These are phyloP conservation scores for Cheilosia variabilis DNA, from an alignment of 2,888 invertebrate species.

Conservation along the genomic window DNA sequence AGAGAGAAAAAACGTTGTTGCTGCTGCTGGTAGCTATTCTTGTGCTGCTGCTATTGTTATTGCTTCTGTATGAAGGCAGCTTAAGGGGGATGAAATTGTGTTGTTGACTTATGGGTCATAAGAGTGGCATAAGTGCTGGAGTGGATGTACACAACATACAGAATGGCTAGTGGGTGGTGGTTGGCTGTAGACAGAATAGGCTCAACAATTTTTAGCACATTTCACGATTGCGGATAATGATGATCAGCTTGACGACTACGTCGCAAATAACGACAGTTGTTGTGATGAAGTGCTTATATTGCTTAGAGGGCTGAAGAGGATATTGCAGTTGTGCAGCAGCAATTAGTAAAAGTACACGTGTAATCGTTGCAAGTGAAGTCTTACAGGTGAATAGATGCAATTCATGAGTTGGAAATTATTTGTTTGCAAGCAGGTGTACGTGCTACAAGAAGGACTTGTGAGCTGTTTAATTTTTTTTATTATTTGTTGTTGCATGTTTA, in stretches of 20 bases:
- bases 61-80: slow-evolving; percentile 13
- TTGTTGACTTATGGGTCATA: slow-evolving; percentile 71
- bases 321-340: slow-evolving; percentile 40
- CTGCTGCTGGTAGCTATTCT: slow-evolving; percentile 37
- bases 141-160: slow-evolving; percentile 28
- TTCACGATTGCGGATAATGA: slow-evolving; percentile 58
- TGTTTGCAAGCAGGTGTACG: not conserved
- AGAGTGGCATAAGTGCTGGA: slow-evolving; percentile 64
- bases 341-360: slow-evolving; percentile 71
- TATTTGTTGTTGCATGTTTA: not conserved
- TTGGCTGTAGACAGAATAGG: slow-evolving; percentile 26
- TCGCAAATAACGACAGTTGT: slow-evolving; percentile 41
- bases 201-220: slow-evolving; percentile 64
- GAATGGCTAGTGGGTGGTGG: not conserved
- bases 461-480: not conserved
- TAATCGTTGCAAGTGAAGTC: slow-evolving; percentile 66
- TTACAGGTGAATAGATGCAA: slow-evolving; percentile 45
- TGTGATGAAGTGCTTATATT: slow-evolving; percentile 26
- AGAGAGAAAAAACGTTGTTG: slow-evolving; percentile 56
- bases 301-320: slow-evolving; percentile 6
- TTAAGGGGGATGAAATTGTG: slow-evolving; percentile 53
- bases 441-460: slow-evolving; percentile 1
- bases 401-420: slow-evolving; percentile 45
- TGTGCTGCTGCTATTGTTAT: slow-evolving; percentile 44
- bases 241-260: slow-evolving; percentile 46